Conservation (phyloP, 2,888 invertebrate species). For the Drosophila borborema region DNA sequence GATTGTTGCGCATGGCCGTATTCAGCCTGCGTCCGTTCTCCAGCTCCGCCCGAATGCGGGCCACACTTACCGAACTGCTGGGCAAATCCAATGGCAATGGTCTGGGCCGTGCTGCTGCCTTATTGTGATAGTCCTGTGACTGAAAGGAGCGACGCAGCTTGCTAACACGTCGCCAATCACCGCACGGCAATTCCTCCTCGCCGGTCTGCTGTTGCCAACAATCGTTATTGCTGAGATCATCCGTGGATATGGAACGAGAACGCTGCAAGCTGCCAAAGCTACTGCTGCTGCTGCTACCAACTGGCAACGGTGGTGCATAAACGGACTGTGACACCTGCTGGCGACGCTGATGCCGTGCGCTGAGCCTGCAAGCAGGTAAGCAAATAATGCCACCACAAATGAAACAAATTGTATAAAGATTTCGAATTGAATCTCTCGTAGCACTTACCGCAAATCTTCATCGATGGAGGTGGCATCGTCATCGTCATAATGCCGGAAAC, state of each 20-base stretch:
- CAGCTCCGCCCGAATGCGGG: slow-evolving; percentile 86
- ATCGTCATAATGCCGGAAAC: slow-evolving; percentile 83
- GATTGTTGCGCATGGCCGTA: slow-evolving; percentile 86
- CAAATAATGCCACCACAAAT: slow-evolving; percentile 55
- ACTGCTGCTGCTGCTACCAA: slow-evolving; percentile 3
- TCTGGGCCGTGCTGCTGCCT: slow-evolving; percentile 18
- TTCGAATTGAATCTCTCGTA: slow-evolving; percentile 43
- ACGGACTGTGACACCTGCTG: slow-evolving; percentile 77
- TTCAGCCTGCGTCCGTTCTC: slow-evolving; percentile 86
- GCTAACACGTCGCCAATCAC: slow-evolving; percentile 89
- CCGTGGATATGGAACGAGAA: slow-evolving; percentile 85
- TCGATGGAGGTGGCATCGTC: slow-evolving; percentile 49
- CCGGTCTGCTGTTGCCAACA: slow-evolving; percentile 80
- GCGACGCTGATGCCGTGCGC: slow-evolving; percentile 75
- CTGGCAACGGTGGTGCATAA: slow-evolving; percentile 65
- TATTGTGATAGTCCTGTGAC: slow-evolving; percentile 86
- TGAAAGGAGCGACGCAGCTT: slow-evolving; percentile 89
- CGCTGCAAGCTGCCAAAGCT: slow-evolving; percentile 71
- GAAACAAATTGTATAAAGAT: slow-evolving; percentile 14
- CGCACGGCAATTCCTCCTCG: slow-evolving; percentile 86
- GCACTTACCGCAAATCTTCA: slow-evolving; percentile 82
- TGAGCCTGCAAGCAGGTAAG: slow-evolving; percentile 66
- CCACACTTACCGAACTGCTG: slow-evolving; percentile 86
- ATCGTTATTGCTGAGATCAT: slow-evolving; percentile 86
- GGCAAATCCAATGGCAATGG: slow-evolving; percentile 84